Evolutionary conservation across 1,140 invertebrate species (phyloP), one percentile per base, ranked within the genome.

Genomic region (Bathynomus jamesi): DNA sequence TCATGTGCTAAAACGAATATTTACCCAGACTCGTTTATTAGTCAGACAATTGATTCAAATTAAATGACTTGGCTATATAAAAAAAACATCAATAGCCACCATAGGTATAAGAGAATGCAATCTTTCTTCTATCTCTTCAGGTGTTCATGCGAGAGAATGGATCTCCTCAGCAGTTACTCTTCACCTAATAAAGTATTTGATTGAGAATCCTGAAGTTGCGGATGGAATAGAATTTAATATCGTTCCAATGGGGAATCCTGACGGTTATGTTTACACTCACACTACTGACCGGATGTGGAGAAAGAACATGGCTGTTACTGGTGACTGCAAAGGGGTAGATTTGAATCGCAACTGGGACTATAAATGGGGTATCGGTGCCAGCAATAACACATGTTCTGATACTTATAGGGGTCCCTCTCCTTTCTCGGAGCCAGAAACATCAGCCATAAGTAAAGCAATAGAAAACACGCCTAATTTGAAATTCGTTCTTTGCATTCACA

Each of bases 131-230:
- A n/a, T 29, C 7, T 29, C 40, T 32, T 5, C 86, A 82, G 81
- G 81, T 7, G 80, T 82, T 21, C 94, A 96, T 79, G 93, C 93
- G 0, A 83, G 94, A 46, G 94, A 97, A 83, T 97, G 94, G 94
- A 94, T 96, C 72, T 88, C 92, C 63, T 90, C 92, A 2, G 92
- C 94, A 0, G 90, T 90, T 0, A 89, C 91, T 5, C 89, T 92
- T 13, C 95, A 88, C 80, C 88, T 95, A 24, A 88, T 92, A n/a
- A 94, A 88, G 80, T 89, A 94, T 28, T 85, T 94, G 30, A 89
- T 90, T n/a, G n/a, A n/a, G n/a, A n/a, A n/a, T n/a, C n/a, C n/a
- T n/a, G n/a, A n/a, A n/a, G n/a, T n/a, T n/a, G n/a, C n/a, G n/a
- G n/a, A n/a, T n/a, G n/a, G 87, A 69, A 88, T 89, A 67, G 92